Evolutionary conservation across 2,113 vertebrate genomes (phyloP).

Genomic region (Heterocephalus glaber): DNA sequence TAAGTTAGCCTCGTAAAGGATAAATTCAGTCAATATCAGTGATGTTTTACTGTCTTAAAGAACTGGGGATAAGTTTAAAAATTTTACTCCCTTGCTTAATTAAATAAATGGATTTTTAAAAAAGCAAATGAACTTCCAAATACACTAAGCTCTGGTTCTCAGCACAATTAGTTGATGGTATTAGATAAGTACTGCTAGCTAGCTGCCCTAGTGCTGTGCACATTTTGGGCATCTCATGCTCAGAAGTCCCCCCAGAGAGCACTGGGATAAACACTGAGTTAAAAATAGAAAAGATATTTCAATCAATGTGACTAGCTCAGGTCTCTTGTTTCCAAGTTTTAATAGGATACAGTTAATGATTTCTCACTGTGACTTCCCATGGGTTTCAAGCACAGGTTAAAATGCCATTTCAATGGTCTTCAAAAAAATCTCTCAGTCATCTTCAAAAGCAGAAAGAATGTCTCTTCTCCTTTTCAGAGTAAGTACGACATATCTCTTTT

Average conservation of each 20-base stretch:
- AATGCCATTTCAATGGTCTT: constrained; percentile 31
- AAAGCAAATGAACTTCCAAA: constrained; percentile 57
- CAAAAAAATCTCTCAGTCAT: not conserved
- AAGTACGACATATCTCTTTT: not conserved
- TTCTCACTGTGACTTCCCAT: constrained; percentile 55
- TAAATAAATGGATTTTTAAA: constrained; percentile 51
- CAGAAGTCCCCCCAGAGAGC: constrained; percentile 49
- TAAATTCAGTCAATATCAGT: not conserved
- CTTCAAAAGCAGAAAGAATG: constrained; percentile 7
- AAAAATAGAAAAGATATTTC: constrained; percentile 67
- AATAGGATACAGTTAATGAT: constrained; percentile 68
- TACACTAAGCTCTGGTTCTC: constrained; percentile 41
- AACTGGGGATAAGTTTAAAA: constrained; percentile 61
- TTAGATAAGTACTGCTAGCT: not conserved
- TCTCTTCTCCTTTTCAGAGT: not conserved
- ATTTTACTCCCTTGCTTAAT: constrained; percentile 66
- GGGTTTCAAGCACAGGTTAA: constrained; percentile 44
- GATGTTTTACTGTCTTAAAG: not conserved
- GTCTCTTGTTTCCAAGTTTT: constrained; percentile 70
- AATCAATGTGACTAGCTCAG: constrained; percentile 39
- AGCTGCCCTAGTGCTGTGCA: not conserved
- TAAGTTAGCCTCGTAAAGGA: not conserved
- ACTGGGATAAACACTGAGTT: constrained; percentile 61
- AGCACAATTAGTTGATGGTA: constrained; percentile 49
- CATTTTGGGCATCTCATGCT: constrained; percentile 60